phyloP scores from a whole-genome alignment of 2,888 invertebrate genomes.

The Drosophila borborema region DNA sequence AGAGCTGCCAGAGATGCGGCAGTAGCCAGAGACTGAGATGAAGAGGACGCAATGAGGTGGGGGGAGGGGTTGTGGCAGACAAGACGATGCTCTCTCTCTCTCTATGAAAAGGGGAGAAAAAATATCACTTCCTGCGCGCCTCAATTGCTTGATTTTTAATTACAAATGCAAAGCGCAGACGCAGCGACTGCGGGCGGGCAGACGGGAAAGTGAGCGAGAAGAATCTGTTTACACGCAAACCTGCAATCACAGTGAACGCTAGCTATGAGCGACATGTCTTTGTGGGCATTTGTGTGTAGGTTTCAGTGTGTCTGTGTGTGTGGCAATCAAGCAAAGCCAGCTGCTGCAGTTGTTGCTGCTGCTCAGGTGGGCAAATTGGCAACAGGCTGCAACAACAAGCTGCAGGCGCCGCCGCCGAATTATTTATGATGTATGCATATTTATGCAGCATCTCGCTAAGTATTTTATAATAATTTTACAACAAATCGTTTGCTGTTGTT shows the following conservation, averaged over 20 bases:
- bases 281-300: conserved; percentile 14
- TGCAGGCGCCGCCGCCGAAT: conserved; percentile 48
- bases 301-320: conserved; percentile 28
- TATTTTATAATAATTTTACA: conserved; percentile 71
- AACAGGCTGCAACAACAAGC: conserved; percentile 48
- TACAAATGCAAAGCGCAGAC: conserved; percentile 75
- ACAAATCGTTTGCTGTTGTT: conserved; percentile 22
- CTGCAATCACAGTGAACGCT: conserved; percentile 58
- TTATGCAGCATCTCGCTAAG: conserved; percentile 76
- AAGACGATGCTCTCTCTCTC: background rate
- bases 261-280: conserved; percentile 5
- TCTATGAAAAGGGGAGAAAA: background rate
- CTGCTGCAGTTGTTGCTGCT: conserved; percentile 25
- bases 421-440: conserved; percentile 79
- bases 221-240: conserved; percentile 77
- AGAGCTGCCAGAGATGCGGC: background rate
- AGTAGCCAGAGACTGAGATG: background rate
- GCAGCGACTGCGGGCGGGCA: conserved; percentile 20
- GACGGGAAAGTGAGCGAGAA: conserved; percentile 16
- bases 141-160: conserved; percentile 79
- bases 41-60: background rate
- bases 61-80: background rate
- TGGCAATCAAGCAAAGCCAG: conserved; percentile 20
- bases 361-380: conserved; percentile 69
- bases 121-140: conserved; percentile 69